Base-by-base conservation (phyloP, 1,140 invertebrate species). In the Andrena cerasifolii region DNA sequence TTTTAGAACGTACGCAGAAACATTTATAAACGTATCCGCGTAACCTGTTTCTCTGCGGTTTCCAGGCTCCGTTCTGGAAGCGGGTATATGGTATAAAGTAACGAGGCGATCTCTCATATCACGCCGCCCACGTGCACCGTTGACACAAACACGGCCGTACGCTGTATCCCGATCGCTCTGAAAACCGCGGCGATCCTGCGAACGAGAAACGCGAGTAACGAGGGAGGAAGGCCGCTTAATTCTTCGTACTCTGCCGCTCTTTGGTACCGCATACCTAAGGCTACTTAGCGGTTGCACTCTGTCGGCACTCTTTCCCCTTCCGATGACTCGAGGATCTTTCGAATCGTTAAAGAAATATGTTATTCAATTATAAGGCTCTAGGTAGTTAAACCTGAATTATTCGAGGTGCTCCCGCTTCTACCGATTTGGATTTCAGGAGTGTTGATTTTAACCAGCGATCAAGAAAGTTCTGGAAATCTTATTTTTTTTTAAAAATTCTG, bases 61-160 rank as follows among this genome's bases (percentile, higher is more conserved):
- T 70, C 61, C 62, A 65, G 51, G 24, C 43, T 26, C 61, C 45
- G 61, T 51, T 73, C 62, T 78, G 80, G 68, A 79, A 83, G 65
- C 63, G 80, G 24, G 58, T 51, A 40, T 61, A 66, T 56, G 74
- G 26, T 73, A 54, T 45, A 47, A 83, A 62, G 66, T 84, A 84
- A 83, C 82, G 70, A 83, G 81, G 71, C 77, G 77, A 84, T 84
- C 82, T 83, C 54, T 84, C 78, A 83, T 68, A 83, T 80, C 77
- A 56, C 12, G 68, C 67, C 83, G 74, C 83, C 83, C 79, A 85
- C 83, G 65, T 75, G 78, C 56, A 43, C 10, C 56, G 78, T 84
- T 79, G 73, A 81, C 68, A 43, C 61, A 66, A 85, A 84, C 74
- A 85, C 63, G 76, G 33, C 47, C 76, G 49, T 31, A 18, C 45